Conservation (phyloP, 2,888 invertebrate species). For the Torymus aiolomorphi region DNA sequence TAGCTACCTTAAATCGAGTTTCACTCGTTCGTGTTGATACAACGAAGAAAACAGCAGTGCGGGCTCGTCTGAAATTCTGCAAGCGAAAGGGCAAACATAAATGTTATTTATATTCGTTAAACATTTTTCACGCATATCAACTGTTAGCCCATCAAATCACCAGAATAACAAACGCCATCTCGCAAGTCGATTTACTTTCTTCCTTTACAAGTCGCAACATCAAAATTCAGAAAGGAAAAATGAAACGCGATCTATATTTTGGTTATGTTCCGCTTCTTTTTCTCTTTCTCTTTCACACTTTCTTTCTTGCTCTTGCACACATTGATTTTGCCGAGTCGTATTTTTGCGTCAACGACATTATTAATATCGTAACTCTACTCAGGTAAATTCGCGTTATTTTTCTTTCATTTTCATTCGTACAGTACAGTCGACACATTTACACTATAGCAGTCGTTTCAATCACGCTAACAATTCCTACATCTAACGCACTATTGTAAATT, state of each 20-base stretch:
- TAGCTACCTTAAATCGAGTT: conserved; percentile 41
- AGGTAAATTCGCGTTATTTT: conserved; percentile 53
- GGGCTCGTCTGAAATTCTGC: conserved; percentile 31
- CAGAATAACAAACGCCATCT: conserved; percentile 24
- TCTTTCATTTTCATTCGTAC: conserved; percentile 26
- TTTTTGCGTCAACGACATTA: conserved; percentile 40
- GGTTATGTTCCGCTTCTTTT: conserved; percentile 36
- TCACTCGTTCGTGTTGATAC: conserved; percentile 37
- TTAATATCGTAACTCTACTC: conserved; percentile 55
- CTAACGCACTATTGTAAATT: conserved; percentile 58
- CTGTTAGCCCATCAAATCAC: conserved; percentile 21
- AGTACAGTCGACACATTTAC: conserved; percentile 13
- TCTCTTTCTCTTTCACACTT: background rate
- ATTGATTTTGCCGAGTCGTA: background rate
- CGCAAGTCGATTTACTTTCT: conserved; percentile 45
- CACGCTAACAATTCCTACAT: conserved; percentile 65
- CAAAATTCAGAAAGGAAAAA: conserved; percentile 45
- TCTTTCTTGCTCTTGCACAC: background rate
- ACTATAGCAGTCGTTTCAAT: conserved; percentile 56
- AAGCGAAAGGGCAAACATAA: conserved; percentile 35
- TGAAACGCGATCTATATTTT: conserved; percentile 47
- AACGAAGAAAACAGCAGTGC: conserved; percentile 47
- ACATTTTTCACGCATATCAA: conserved; percentile 15
- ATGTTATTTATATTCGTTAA: conserved; percentile 21
- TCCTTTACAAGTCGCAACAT: conserved; percentile 39